Conservation (phyloP, 2,797 vertebrate genomes). For the Psittacula echo region DNA sequence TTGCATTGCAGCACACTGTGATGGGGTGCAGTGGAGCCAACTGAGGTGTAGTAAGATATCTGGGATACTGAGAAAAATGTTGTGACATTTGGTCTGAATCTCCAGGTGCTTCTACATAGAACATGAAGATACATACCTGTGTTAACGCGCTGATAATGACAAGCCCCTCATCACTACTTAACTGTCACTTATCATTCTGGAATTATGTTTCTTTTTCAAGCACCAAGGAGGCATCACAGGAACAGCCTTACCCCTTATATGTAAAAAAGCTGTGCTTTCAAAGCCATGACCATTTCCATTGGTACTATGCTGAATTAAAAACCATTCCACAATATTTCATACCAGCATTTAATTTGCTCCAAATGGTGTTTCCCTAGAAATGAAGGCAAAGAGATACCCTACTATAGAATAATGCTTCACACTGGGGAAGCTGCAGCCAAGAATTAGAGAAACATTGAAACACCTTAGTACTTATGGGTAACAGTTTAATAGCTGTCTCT, state of each 20-base stretch:
- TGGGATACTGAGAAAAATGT: background rate
- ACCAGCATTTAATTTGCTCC: background rate
- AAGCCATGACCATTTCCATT: background rate
- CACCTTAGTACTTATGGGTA: background rate
- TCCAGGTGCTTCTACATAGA: background rate
- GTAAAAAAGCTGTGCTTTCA: background rate
- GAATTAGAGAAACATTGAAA: accelerated
- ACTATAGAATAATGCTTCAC: background rate
- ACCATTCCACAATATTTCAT: background rate
- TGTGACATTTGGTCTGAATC: background rate
- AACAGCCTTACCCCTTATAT: background rate
- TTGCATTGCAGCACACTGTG: background rate
- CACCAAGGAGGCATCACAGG: background rate
- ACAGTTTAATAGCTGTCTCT: background rate
- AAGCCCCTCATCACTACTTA: background rate
- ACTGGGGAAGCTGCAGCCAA: background rate
- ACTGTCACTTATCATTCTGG: background rate
- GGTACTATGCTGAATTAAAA: background rate
- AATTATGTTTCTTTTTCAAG: background rate
- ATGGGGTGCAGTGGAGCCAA: accelerated
- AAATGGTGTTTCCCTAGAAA: background rate
- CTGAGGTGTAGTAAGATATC: accelerated
- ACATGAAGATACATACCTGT: background rate
- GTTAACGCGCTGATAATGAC: background rate
- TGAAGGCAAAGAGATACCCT: background rate